Evolutionary conservation across 2,888 invertebrate species (phyloP), one percentile per base, ranked within the genome.

Genomic region (Apamea epomidion): DNA sequence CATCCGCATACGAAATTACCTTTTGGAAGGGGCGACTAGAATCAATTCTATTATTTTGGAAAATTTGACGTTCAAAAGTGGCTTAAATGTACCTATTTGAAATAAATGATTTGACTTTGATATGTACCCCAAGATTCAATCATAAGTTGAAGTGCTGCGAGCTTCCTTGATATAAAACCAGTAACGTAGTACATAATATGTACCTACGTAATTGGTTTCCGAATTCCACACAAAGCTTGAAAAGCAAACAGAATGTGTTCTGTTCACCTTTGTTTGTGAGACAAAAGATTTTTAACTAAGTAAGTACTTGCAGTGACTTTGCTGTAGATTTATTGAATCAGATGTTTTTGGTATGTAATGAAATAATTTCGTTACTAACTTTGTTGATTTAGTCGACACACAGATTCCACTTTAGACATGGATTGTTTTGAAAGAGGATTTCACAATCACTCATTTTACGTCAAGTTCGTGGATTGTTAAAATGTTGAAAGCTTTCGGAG

Each of bases 241-340:
- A 68, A 84, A 80, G 42, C 74, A 88, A 91, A 90, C 74, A 86
- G 67, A 74, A 67, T 76, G 75, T 62, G 42, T 81, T 81, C 67
- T 84, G 76, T 69, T 74, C 71, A 83, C 77, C 74, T 82, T 88
- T 90, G 89, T 88, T 74, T 86, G 74, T 54, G 51, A 88, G 80
- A 92, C 92, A 93, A 93, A 92, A 90, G 91, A 88, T 90, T 91
- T 91, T 86, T 76, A 90, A 87, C 87, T 83, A 89, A 83, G 87
- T 82, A 89, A 86, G 87, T 84, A 90, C 84, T 83, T 87, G 80
- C 85, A 88, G 87, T 88, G 91, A 91, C 90, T 92, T 87, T 90
- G 87, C 87, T 91, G 90, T 94, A 94, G 96, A 96, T 96, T 96
- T 96, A 95, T 96, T 96, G 95, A 92, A 93, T 93, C 96, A 96